Conservation (phyloP, 2,113 vertebrate species). For the Hyperoodon ampullatus region DNA sequence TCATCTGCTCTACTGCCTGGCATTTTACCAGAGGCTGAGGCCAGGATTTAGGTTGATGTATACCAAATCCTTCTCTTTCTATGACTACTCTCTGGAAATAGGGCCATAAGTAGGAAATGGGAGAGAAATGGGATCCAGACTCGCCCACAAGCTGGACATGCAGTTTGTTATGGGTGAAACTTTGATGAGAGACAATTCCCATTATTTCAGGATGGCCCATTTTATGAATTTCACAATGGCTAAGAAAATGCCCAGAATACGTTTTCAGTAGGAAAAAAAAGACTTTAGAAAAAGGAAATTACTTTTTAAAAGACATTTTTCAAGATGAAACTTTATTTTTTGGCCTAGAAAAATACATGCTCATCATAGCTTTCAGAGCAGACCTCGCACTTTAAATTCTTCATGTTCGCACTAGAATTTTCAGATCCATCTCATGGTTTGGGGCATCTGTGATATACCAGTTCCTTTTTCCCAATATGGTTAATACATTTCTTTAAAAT, state of each 20-base stretch:
- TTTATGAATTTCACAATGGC: constrained; percentile 27
- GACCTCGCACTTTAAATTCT: background rate
- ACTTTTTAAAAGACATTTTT: background rate
- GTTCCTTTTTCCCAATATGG: background rate
- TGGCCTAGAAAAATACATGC: background rate
- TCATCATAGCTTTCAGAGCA: background rate
- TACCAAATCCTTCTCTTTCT: background rate
- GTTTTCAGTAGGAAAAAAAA: background rate
- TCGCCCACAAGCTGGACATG: background rate
- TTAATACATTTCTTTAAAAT: background rate
- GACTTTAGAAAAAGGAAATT: background rate
- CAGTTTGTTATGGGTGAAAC: background rate
- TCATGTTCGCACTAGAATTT: background rate
- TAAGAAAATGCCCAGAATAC: background rate
- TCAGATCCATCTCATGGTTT: background rate
- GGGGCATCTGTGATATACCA: background rate
- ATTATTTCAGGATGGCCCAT: background rate
- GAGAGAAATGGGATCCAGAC: background rate
- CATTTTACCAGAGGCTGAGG: background rate
- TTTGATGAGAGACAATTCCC: background rate
- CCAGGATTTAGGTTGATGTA: background rate
- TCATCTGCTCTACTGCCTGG: background rate
- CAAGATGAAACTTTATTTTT: background rate
- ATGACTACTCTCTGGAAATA: background rate
- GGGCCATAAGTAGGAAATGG: background rate